Percentiles rank a stretch among this genome's conserved stretches.
These are phyloP conservation scores for Acrobasis repandana DNA, from an alignment of 2,888 invertebrate genomes.

Conservation along the genomic window DNA sequence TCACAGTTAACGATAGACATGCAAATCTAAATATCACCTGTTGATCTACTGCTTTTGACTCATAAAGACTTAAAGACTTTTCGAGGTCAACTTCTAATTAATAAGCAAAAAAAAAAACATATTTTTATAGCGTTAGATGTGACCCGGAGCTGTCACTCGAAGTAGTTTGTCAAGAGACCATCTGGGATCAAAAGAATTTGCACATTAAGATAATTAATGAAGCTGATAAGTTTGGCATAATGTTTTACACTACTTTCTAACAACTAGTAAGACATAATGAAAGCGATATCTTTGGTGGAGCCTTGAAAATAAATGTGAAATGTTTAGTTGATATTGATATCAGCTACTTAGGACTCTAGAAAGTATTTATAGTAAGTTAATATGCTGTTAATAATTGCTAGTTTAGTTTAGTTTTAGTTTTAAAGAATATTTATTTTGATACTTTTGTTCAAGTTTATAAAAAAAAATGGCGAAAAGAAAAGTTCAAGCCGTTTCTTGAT, in stretches of 20 bases:
- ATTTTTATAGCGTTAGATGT: neutral
- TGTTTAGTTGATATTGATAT: neutral
- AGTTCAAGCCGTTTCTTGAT: too few species aligned
- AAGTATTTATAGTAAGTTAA: neutral
- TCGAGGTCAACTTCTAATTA: slow-evolving; percentile 6
- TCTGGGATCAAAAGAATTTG: neutral
- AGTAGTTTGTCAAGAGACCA: neutral
- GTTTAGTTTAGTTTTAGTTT: too few species aligned
- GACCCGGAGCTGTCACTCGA: slow-evolving; percentile 10
- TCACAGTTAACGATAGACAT: slow-evolving; percentile 9
- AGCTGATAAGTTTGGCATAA: neutral
- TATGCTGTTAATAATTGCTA: neutral
- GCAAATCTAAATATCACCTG: slow-evolving; percentile 21
- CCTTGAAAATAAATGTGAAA: neutral
- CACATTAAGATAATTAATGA: neutral
- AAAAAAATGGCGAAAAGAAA: too few species aligned
- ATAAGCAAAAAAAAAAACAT: slow-evolving; percentile 7
- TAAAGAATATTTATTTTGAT: neutral
- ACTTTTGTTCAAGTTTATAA: too few species aligned
- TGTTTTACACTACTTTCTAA: slow-evolving; percentile 8
- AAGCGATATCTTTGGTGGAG: neutral
- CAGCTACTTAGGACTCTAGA: neutral
- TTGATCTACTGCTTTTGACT: slow-evolving; percentile 1
- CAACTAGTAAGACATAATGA: slow-evolving; percentile 2
- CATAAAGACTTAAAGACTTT: neutral